Evolutionary conservation across 2,888 invertebrate species (phyloP).

Genomic region (Drosophila stalkeri): DNA sequence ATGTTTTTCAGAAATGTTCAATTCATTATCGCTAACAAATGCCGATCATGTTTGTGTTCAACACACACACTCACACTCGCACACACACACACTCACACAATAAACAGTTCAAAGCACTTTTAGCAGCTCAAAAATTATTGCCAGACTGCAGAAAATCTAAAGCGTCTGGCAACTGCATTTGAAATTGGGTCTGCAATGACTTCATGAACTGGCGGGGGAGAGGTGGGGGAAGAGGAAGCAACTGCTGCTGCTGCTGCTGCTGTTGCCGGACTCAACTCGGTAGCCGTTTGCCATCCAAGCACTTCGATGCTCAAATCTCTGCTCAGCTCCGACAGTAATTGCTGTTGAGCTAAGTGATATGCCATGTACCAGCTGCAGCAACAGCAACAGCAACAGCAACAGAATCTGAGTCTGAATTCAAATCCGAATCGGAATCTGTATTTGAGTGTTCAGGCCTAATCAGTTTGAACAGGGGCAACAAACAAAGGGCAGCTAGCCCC

Average conservation of each 20-base stretch:
- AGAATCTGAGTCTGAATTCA: slow-evolving; percentile 9
- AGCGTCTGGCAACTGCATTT: slow-evolving; percentile 39
- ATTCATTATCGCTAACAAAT: slow-evolving; percentile 82
- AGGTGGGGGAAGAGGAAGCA: slow-evolving; percentile 3
- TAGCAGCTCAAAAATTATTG: slow-evolving; percentile 73
- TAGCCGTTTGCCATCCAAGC: slow-evolving; percentile 58
- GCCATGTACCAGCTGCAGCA: slow-evolving; percentile 62
- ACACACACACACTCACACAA: slow-evolving; percentile 14
- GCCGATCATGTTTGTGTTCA: slow-evolving; percentile 80
- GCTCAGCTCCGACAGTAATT: slow-evolving; percentile 52
- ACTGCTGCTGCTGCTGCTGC: slow-evolving; percentile 7
- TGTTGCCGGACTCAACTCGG: slow-evolving; percentile 52
- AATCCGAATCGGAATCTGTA: slow-evolving; percentile 11
- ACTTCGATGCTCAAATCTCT: slow-evolving; percentile 25
- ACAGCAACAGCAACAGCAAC: slow-evolving; percentile 6
- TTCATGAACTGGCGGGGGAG: neutral
- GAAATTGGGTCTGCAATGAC: slow-evolving; percentile 48
- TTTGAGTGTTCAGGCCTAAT: slow-evolving; percentile 29
- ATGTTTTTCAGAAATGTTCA: slow-evolving; percentile 81
- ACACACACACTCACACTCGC: slow-evolving; percentile 50
- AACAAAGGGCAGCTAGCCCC: slow-evolving; percentile 27
- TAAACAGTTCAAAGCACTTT: slow-evolving; percentile 80
- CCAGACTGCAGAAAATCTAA: slow-evolving; percentile 40
- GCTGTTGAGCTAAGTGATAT: slow-evolving; percentile 75
- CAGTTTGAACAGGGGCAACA: slow-evolving; percentile 35